Evolutionary conservation across 2,797 vertebrate species (phyloP).

Genomic region (Ibycter americanus): DNA sequence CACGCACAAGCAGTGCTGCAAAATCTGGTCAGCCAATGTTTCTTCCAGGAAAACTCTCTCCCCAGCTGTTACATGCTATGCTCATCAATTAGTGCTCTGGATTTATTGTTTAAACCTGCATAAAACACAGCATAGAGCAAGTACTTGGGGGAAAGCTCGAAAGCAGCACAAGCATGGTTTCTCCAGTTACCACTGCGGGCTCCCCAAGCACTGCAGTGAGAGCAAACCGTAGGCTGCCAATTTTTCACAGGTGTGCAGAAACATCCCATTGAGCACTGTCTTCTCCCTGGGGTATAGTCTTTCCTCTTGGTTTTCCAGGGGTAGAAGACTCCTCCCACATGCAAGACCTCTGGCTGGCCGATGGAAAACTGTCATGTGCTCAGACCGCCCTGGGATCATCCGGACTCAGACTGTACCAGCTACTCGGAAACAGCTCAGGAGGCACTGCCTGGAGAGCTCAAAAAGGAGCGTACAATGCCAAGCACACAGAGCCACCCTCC

Average conservation of each 20-base stretch:
- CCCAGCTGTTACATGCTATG: neutral
- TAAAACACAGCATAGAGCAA: neutral
- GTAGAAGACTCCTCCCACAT: neutral
- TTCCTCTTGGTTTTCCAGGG: neutral
- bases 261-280: neutral
- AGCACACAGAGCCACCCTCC: neutral
- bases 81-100: neutral
- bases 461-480: neutral
- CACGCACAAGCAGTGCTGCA: neutral
- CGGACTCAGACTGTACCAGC: neutral
- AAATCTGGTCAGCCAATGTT: neutral
- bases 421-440: neutral
- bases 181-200: neutral
- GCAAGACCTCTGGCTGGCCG: neutral
- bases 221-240: rapidly evolving
- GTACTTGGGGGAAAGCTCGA: neutral
- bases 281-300: neutral
- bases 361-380: neutral
- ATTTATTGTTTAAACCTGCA: neutral
- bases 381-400: neutral
- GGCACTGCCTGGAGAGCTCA: neutral
- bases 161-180: neutral
- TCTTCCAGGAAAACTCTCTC: neutral
- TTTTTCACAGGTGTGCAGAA: neutral
- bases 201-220: neutral